Base-by-base conservation (phyloP, 2,797 vertebrate species). In the Anguilla marmorata region DNA sequence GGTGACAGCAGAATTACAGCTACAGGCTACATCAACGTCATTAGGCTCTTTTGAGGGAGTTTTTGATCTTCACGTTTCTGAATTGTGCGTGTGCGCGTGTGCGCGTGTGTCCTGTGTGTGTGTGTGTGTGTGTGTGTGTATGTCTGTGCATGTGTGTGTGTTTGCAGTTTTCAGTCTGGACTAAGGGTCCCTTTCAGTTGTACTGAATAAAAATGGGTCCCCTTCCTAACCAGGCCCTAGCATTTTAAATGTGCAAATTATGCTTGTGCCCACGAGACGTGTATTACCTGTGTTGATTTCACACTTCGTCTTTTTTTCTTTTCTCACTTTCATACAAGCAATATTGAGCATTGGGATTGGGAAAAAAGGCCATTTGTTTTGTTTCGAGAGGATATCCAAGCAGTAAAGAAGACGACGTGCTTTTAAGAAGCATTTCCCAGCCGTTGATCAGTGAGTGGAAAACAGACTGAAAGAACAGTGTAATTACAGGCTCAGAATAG, bases 401-500 rank as follows among this genome's bases (percentile, higher is more conserved):
- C 27, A 33, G 48, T 6, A n/a, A 1, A 56, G 27, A 27, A 58
- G 60, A 27, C 33, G 41, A 33, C 30, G n/a, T 86, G 30, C 41
- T 37, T 86, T 56, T 69, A 45, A 79, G 24, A 54, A 3, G 3
- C 6, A 9, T 52, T 56, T 86, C 12, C 48, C 48, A 80, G 69
- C 56, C 33, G 3, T 41, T 33, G 48, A 87, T 88, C 84, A 21
- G 88, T 54, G 90, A 90, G 89, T 69, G 33, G 69, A 82, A 88
- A 85, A 92, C 88, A 88, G 87, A 76, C 87, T 91, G 56, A n/a
- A n/a, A 89, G 85, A 80, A 88, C 60, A 45, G 56, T 86, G 88
- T 89, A 89, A 90, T 91, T 91, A 90, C 87, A 91, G 93, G 45
- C 86, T 90, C 88, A 90, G 91, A 90, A 91, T 87, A 92, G 19